Conservation (phyloP, 2,113 vertebrate species). For the Dipodomys ordii region DNA sequence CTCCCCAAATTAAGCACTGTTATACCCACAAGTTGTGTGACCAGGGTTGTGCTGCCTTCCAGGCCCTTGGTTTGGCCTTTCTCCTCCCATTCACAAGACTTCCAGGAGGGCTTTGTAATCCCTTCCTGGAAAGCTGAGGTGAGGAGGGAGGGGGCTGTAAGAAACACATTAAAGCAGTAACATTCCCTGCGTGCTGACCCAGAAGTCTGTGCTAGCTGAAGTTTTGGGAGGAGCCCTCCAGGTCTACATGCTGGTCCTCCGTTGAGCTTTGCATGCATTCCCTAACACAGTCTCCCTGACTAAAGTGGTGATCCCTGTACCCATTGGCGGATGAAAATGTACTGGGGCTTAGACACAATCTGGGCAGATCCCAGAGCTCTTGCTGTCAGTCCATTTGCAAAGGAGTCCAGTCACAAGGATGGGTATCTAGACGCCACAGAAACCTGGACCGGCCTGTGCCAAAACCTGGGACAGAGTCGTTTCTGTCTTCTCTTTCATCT, state of each 20-base stretch:
- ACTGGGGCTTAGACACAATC: not conserved
- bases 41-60: not conserved
- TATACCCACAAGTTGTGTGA: rapidly evolving
- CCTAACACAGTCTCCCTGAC: not conserved
- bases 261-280: not conserved
- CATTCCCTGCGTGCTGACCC: not conserved
- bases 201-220: not conserved
- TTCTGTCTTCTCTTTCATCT: too few species aligned
- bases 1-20: not conserved
- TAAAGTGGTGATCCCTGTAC: not conserved
- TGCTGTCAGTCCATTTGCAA: not conserved
- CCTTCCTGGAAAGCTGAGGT: not conserved
- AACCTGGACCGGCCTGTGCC: not conserved
- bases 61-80: not conserved
- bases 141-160: too few species aligned
- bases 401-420: not conserved
- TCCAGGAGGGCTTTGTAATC: not conserved
- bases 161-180: not conserved
- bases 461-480: too few species aligned
- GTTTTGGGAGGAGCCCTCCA: rapidly evolving
- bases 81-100: not conserved
- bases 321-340: not conserved
- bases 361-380: not conserved
- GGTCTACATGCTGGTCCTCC: not conserved
- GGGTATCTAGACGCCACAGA: not conserved